Conservation (phyloP, 1,140 invertebrate species). For the Ganaspis sp. region DNA sequence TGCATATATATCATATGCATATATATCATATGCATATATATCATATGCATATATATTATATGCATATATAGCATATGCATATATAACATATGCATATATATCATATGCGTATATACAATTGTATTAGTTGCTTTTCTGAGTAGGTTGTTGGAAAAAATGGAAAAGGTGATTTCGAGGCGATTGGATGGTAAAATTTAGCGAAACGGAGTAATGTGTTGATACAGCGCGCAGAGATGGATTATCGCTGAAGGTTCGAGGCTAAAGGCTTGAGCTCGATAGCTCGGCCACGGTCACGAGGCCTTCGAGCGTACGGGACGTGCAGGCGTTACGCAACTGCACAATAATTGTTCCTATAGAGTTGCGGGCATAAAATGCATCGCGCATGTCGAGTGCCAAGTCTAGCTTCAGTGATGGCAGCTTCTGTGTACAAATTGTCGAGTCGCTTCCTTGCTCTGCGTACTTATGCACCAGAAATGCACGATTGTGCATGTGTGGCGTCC, state of each 20-base stretch:
- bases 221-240: slow-evolving; percentile 35
- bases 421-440: background rate
- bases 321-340: slow-evolving; percentile 59
- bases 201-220: background rate
- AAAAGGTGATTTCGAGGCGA: too few relatives aligned
- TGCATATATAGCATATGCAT: too few relatives aligned
- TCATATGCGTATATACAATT: too few relatives aligned
- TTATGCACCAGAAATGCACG: background rate
- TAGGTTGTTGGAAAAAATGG: too few relatives aligned
- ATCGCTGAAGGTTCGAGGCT: slow-evolving; percentile 18
- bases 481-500: too few relatives aligned
- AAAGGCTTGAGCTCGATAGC: slow-evolving; percentile 48
- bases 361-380: slow-evolving; percentile 52
- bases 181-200: background rate
- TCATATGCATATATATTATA: too few relatives aligned
- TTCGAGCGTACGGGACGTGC: slow-evolving; percentile 53
- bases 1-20: too few relatives aligned
- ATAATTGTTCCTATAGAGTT: slow-evolving; percentile 43
- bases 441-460: background rate
- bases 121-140: too few relatives aligned
- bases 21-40: too few relatives aligned
- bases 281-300: slow-evolving; percentile 72
- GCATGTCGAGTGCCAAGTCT: slow-evolving; percentile 50
- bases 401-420: slow-evolving; percentile 48
- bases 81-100: too few relatives aligned